Percentiles rank a stretch among this genome's conserved stretches.
Conservation (phyloP, 2,113 vertebrate species). For the Xiphias gladius region DNA sequence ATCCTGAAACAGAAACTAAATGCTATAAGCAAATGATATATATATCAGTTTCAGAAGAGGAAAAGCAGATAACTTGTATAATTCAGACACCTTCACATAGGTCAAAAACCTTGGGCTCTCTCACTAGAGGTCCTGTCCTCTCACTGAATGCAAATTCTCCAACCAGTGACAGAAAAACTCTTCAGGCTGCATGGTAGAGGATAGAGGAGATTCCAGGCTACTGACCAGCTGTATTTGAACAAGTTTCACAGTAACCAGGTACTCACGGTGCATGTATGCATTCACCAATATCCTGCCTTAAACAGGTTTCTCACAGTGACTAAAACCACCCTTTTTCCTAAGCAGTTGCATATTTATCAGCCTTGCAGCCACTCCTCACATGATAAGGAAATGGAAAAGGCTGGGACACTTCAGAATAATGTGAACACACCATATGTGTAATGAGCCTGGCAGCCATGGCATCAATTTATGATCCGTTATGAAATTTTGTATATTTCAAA, state of each 20-base stretch:
- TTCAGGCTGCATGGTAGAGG: neutral
- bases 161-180: neutral
- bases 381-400: neutral
- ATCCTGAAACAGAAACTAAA: too few relatives aligned
- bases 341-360: slow-evolving; percentile 33
- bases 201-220: neutral
- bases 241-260: neutral
- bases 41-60: too few relatives aligned
- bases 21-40: too few relatives aligned
- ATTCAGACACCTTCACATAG: too few relatives aligned
- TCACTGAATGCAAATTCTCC: neutral
- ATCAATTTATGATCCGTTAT: slow-evolving; percentile 32
- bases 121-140: neutral
- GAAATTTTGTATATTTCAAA: too few relatives aligned
- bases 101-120: neutral
- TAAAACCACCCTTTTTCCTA: slow-evolving; percentile 5
- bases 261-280: neutral
- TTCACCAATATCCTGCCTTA: neutral
- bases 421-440: slow-evolving; percentile 31
- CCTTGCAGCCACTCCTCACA: neutral
- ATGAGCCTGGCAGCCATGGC: slow-evolving; percentile 35
- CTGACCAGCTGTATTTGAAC: neutral
- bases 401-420: slow-evolving; percentile 19
- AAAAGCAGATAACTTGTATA: too few relatives aligned
- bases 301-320: neutral